Base-by-base conservation (phyloP, 2,888 invertebrate genomes). In the Mesoligia furuncula region DNA sequence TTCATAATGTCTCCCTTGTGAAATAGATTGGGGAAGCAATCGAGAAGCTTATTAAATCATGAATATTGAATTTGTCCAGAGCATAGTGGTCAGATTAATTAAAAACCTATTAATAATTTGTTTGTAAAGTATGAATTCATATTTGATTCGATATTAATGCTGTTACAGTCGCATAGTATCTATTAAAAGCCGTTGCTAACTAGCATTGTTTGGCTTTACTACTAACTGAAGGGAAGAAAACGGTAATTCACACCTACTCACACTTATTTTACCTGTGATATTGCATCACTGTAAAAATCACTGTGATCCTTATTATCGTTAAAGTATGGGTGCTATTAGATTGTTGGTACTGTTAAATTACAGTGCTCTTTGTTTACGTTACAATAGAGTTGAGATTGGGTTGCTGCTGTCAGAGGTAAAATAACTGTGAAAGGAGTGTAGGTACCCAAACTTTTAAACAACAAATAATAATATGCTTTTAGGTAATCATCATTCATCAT, bases 1-100 rank as follows among this genome's bases (percentile, higher is more conserved):
- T 64, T 83, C 67, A 72, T 68, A 72, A 79, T 81, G 67, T 83
- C 51, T 83, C 62, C 80, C 79, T 39, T 71, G 71, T 57, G 83
- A 64, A 72, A 64, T 2, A 64, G 71, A 81, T 57, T 59, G 20
- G 62, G 65, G n/a, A 78, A 68, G 79, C 57, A 68, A 79, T 84
- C 54, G 48, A 39, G 66, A 62, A 77, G 31, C 57, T 76, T 65
- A 80, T 80, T 76, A 65, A 75, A 81, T 69, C 42, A 9, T 66
- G 66, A 80, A 67, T 83, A 71, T 71, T 67, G 36, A 48, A 70
- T 78, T 36, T 15, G 24, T 7, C n/a, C 48, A 75, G 7, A 31
- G 4, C 11, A 45, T n/a, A 64, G 62, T 57, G 59, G 42, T 70
- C 45, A n/a, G 39, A 39, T 62, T 62, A 78, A 67, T 83, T 61